Conservation (phyloP, 2,113 vertebrate genomes). For the Carettochelys insculpta region DNA sequence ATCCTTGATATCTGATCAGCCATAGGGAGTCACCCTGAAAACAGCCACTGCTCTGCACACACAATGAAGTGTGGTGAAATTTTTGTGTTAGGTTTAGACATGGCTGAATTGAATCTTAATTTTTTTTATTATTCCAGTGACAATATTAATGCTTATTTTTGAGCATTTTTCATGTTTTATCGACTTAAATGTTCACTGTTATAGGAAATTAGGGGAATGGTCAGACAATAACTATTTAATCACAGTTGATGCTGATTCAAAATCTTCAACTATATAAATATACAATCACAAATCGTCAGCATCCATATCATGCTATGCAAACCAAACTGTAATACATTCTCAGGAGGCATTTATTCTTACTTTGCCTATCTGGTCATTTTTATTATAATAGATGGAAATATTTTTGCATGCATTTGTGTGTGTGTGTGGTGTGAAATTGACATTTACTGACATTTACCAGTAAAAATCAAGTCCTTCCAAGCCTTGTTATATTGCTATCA, state of each 20-base stretch:
- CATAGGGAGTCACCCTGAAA: not conserved
- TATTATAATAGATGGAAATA: not conserved
- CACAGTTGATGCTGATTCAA: not conserved
- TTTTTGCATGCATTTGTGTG: not conserved
- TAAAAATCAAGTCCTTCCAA: not conserved
- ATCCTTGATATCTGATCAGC: not conserved
- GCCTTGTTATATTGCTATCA: not conserved
- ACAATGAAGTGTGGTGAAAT: not conserved
- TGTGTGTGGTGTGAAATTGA: not conserved
- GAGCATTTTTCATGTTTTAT: not conserved
- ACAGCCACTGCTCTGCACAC: not conserved
- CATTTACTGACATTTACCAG: not conserved
- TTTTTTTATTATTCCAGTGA: not conserved
- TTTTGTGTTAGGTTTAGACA: not conserved
- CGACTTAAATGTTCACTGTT: not conserved
- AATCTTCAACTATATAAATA: not conserved
- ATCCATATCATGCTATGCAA: not conserved
- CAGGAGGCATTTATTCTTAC: not conserved
- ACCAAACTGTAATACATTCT: not conserved
- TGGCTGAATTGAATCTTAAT: not conserved
- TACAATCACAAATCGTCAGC: not conserved
- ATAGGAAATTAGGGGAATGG: not conserved
- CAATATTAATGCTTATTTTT: not conserved
- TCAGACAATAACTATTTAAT: not conserved
- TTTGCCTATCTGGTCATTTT: not conserved